These are phyloP conservation scores for Dolomedes plantarius DNA, from an alignment of 2,888 invertebrate species.

Conservation along the genomic window DNA sequence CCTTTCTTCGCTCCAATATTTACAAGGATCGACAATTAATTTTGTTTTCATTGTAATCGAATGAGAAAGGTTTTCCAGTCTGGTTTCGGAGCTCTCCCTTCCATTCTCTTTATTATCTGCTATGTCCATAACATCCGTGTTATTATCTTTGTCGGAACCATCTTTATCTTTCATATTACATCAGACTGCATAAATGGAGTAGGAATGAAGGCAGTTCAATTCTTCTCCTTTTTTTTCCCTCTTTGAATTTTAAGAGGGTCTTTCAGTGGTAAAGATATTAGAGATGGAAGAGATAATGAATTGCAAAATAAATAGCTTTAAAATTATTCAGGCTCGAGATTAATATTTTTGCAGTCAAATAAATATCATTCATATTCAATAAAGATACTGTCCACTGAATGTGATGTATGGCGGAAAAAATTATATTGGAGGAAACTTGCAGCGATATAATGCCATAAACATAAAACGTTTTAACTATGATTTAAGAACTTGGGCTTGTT, in stretches of 20 bases:
- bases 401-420: no score
- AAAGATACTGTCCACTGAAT: no score
- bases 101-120: neutral
- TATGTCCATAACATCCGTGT: neutral
- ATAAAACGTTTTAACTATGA: no score
- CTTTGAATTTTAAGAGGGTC: neutral
- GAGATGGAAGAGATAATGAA: no score
- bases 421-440: no score
- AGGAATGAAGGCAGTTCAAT: neutral
- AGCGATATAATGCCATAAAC: no score
- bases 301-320: no score
- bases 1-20: neutral
- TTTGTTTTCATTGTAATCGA: slow-evolving; percentile 57
- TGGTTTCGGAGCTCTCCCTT: neutral
- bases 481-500: no score
- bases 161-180: slow-evolving; percentile 14
- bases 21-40: slow-evolving; percentile 48
- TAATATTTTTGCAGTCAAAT: no score
- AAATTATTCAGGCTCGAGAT: no score
- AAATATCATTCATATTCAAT: no score
- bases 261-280: no score
- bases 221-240: neutral
- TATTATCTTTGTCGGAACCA: slow-evolving; percentile 1
- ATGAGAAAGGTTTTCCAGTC: slow-evolving; percentile 22
- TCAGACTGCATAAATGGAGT: neutral